A percentile compares a stretch with the other conserved stretches of the same genome.
Conservation (phyloP, 1,140 invertebrate species). For the Halotydeus destructor region DNA sequence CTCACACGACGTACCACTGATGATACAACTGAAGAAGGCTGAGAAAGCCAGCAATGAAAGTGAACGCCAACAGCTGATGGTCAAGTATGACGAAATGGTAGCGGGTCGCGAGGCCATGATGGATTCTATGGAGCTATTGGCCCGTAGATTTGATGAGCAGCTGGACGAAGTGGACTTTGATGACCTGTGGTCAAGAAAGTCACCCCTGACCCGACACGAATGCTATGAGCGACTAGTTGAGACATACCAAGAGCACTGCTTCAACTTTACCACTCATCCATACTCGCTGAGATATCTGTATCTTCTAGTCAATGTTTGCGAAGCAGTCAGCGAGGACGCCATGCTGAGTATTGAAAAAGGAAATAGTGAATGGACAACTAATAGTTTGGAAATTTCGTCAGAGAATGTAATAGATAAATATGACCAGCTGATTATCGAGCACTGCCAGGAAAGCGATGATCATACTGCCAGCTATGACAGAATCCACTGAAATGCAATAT, state of each 20-base stretch:
- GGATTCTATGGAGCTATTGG: neutral
- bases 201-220: neutral
- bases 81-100: conserved; percentile 9
- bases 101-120: neutral
- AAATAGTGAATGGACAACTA: too few relatives aligned
- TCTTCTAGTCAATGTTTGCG: conserved; percentile 29
- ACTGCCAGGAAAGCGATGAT: too few relatives aligned
- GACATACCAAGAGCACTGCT: conserved; percentile 6
- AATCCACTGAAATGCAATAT: too few relatives aligned
- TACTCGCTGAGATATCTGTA: conserved; percentile 28
- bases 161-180: neutral
- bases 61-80: conserved; percentile 8
- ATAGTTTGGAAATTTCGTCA: too few relatives aligned
- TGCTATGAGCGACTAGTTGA: conserved; percentile 1
- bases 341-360: too few relatives aligned
- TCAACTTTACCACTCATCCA: conserved; percentile 21
- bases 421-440: too few relatives aligned
- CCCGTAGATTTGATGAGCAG: conserved; percentile 1
- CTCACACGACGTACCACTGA: neutral
- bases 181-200: neutral
- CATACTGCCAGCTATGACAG: too few relatives aligned
- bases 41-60: neutral
- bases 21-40: neutral
- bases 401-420: too few relatives aligned
- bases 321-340: conserved; percentile 13